Conservation (phyloP, 2,888 invertebrate species). For the Platypus cylindrus region DNA sequence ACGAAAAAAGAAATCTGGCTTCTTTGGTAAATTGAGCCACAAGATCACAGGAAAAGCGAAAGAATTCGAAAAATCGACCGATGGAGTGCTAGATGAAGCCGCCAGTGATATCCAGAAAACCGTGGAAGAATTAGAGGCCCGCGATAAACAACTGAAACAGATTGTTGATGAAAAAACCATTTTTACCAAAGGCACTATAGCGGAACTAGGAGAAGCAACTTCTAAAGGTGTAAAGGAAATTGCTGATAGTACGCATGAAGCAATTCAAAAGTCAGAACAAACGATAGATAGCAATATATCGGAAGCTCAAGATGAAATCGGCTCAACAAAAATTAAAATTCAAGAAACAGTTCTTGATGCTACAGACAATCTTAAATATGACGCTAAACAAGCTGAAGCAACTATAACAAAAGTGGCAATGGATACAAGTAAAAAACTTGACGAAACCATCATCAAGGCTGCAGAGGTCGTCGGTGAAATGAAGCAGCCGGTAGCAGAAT, state of each 20-base stretch:
- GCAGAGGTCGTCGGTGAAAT: background rate
- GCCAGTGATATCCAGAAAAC: background rate
- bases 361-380: constrained; percentile 3
- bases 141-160: background rate
- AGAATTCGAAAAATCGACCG: constrained; percentile 9
- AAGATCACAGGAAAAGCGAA: constrained; percentile 16
- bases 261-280: background rate
- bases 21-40: constrained; percentile 5
- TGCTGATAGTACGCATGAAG: background rate
- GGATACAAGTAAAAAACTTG: constrained; percentile 1
- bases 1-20: constrained; percentile 3
- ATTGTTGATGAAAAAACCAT: background rate
- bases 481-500: background rate
- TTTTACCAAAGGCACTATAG: background rate
- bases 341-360: background rate
- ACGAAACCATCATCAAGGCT: background rate
- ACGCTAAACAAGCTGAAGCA: background rate
- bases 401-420: no score
- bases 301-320: no score
- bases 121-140: background rate
- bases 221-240: background rate
- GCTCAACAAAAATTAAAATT: no score
- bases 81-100: background rate
- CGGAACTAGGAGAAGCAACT: background rate
- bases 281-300: no score